Evolutionary conservation across 2,797 vertebrate species (phyloP).

Genomic region (Mus minutoides): DNA sequence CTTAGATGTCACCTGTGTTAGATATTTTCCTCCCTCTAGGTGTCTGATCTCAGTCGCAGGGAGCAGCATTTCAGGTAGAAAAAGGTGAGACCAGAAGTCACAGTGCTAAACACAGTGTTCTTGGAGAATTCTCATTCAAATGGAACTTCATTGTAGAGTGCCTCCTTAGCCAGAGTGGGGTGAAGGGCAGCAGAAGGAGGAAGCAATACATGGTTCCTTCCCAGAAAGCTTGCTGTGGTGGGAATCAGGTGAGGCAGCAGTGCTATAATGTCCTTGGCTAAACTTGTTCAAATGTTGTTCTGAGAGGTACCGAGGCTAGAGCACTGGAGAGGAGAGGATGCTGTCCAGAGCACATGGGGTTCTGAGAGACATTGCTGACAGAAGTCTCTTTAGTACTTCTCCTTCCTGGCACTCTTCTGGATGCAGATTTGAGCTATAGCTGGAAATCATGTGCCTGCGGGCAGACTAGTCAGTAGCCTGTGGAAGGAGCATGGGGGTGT

Average conservation of each 20-base stretch:
- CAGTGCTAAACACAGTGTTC: slow-evolving; percentile 41
- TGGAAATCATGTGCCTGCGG: neutral
- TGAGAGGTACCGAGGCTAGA: neutral
- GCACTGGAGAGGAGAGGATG: neutral
- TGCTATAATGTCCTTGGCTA: neutral
- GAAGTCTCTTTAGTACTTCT: neutral
- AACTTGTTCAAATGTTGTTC: neutral
- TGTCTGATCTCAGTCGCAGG: neutral
- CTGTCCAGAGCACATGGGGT: neutral
- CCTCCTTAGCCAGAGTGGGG: neutral
- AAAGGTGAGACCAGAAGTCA: slow-evolving; percentile 40
- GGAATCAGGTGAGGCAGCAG: neutral
- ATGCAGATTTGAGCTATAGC: neutral
- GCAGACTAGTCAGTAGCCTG: neutral
- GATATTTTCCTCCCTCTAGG: slow-evolving; percentile 70
- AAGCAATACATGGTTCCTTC: neutral
- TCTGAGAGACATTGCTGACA: slow-evolving; percentile 28
- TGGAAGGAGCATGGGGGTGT: neutral
- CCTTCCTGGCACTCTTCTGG: too few species aligned
- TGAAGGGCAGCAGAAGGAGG: neutral
- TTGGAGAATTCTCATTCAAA: slow-evolving; percentile 59
- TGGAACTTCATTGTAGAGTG: slow-evolving; percentile 11
- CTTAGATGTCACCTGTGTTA: slow-evolving; percentile 55
- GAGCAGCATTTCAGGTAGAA: slow-evolving; percentile 47
- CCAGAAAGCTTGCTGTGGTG: slow-evolving; percentile 4